Percentiles rank a stretch among this genome's conserved stretches.
Conservation (phyloP, 2,797 vertebrate genomes). For the Enteromius fasciolatus region DNA sequence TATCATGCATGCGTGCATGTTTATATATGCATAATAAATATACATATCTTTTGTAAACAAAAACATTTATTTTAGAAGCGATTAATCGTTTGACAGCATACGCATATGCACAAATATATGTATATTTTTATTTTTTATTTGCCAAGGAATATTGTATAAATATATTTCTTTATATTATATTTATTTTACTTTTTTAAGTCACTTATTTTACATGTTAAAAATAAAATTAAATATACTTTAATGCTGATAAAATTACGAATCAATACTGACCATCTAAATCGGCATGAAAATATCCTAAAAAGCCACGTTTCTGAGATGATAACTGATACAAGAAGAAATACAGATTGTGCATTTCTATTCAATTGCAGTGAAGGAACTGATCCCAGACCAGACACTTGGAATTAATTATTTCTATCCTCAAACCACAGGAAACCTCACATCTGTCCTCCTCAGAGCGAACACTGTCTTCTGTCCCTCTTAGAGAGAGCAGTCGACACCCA, state of each 20-base stretch:
- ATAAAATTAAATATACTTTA: not conserved
- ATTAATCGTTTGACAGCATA: no score
- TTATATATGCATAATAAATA: no score
- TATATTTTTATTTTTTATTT: not conserved
- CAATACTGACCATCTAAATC: not conserved
- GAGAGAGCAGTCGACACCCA: constrained; percentile 18
- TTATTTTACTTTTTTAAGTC: no score
- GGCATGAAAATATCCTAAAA: not conserved
- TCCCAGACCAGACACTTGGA: not conserved
- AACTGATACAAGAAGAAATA: not conserved
- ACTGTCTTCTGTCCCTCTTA: constrained; percentile 20
- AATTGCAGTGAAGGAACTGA: not conserved
- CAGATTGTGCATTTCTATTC: not conserved
- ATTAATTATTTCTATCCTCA: constrained; percentile 1
- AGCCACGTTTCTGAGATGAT: not conserved
- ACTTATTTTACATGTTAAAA: not conserved
- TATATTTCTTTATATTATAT: not conserved
- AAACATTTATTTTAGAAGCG: no score
- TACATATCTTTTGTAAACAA: no score
- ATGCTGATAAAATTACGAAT: not conserved
- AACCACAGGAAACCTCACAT: not conserved
- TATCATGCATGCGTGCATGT: no score
- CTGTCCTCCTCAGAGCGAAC: not conserved
- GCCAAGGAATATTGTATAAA: not conserved
- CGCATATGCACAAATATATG: not conserved